These are phyloP conservation scores for Echinops telfairi DNA, from an alignment of 2,113 vertebrate species.

Conservation along the genomic window DNA sequence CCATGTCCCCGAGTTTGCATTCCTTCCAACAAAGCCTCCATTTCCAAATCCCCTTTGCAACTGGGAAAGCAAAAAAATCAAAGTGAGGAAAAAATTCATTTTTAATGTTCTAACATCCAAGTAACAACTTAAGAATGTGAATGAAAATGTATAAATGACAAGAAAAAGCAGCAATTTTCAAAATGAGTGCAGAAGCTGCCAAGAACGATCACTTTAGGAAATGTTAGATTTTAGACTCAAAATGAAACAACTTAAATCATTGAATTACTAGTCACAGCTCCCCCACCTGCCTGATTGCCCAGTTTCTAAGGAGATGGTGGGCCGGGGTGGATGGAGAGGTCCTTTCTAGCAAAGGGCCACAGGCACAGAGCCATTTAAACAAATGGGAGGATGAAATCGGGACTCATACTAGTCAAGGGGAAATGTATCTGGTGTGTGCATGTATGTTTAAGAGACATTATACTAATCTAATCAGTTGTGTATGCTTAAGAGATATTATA, in stretches of 20 bases:
- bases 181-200: neutral
- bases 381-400: neutral
- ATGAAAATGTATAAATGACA: constrained; percentile 9
- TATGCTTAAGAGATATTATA: neutral
- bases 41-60: constrained; percentile 74
- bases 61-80: constrained; percentile 48
- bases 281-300: neutral
- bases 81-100: constrained; percentile 39
- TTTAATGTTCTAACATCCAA: constrained; percentile 52
- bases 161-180: neutral
- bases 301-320: neutral
- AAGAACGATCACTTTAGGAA: constrained; percentile 12
- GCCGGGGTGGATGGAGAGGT: neutral
- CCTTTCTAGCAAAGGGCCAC: neutral
- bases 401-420: neutral
- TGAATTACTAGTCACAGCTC: neutral
- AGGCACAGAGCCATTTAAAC: neutral
- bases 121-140: constrained; percentile 68
- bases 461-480: neutral
- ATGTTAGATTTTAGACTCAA: constrained; percentile 1
- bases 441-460: neutral
- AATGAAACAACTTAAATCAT: neutral
- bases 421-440: neutral
- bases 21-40: constrained; percentile 89
- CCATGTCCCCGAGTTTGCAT: constrained; percentile 83